Conservation (phyloP, 92 coral and sea anemone genomes). For the Blastomussa wellsi region DNA sequence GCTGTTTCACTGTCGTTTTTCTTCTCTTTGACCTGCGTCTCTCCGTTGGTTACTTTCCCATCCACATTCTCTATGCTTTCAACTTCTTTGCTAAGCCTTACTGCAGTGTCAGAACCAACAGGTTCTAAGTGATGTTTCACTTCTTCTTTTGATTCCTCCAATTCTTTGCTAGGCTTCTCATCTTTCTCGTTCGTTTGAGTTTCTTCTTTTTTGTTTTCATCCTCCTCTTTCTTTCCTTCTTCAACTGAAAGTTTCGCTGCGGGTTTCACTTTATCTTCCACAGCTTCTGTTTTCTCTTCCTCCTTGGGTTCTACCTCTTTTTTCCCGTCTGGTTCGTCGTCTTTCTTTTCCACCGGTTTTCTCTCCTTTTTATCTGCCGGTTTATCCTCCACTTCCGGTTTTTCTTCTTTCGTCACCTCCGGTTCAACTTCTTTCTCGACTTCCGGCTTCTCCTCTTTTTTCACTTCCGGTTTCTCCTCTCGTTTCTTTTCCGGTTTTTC, state of each 20-base stretch:
- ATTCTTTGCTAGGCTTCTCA: slow-evolving; percentile 34
- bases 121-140: slow-evolving; percentile 6
- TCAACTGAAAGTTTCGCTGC: background rate
- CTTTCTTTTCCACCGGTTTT: slow-evolving; percentile 34
- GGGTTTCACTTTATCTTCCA: background rate
- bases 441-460: slow-evolving; percentile 18
- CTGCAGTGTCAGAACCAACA: background rate
- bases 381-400: slow-evolving; percentile 19
- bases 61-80: background rate
- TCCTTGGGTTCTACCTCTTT: background rate
- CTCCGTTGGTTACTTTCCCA: slow-evolving; percentile 8
- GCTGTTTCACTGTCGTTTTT: slow-evolving; percentile 37
- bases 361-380: slow-evolving; percentile 38
- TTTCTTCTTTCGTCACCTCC: slow-evolving; percentile 18
- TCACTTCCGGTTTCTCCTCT: slow-evolving; percentile 19
- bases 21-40: slow-evolving; percentile 20
- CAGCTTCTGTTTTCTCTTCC: slow-evolving; percentile 1
- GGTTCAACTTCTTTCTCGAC: slow-evolving; percentile 23
- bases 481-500: slow-evolving; percentile 8
- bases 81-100: slow-evolving; percentile 1
- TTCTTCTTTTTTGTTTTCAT: slow-evolving; percentile 22
- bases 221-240: background rate
- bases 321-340: background rate
- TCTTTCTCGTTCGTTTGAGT: slow-evolving; percentile 30
- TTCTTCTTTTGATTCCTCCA: slow-evolving; percentile 15